These are phyloP conservation scores for Leptinotarsa lineolata DNA, from an alignment of 1,140 invertebrate species.

Conservation along the genomic window DNA sequence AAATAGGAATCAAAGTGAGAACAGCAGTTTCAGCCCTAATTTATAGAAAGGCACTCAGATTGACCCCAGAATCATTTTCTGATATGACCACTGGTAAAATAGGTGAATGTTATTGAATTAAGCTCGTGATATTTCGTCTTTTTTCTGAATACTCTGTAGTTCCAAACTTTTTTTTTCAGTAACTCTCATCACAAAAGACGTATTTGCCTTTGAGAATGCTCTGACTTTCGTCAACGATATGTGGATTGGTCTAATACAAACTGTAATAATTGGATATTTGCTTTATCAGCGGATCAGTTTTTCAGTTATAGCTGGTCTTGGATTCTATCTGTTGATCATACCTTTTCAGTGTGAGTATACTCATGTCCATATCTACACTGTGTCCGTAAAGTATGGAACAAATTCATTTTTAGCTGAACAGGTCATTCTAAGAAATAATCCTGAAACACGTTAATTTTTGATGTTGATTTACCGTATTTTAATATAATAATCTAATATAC, in stretches of 20 bases:
- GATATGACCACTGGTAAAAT: constrained; percentile 85
- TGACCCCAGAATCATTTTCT: constrained; percentile 72
- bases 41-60: constrained; percentile 76
- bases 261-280: constrained; percentile 74
- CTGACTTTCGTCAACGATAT: constrained; percentile 76
- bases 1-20: constrained; percentile 79
- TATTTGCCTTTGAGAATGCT: constrained; percentile 71
- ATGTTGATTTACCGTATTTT: no score
- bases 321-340: constrained; percentile 77
- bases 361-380: no score
- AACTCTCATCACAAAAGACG: constrained; percentile 91
- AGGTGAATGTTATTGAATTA: constrained; percentile 43
- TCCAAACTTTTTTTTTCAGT: not conserved
- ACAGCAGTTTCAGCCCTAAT: constrained; percentile 78
- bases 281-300: constrained; percentile 76
- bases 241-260: constrained; percentile 82
- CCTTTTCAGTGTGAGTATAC: constrained; percentile 75
- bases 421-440: no score
- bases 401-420: no score
- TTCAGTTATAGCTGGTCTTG: constrained; percentile 77
- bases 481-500: no score
- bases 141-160: no score
- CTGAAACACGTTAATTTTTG: no score
- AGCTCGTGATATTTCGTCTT: not conserved
- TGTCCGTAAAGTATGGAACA: no score